phyloP scores from a whole-genome alignment of 2,888 invertebrate species.

The Molanna angustata region DNA sequence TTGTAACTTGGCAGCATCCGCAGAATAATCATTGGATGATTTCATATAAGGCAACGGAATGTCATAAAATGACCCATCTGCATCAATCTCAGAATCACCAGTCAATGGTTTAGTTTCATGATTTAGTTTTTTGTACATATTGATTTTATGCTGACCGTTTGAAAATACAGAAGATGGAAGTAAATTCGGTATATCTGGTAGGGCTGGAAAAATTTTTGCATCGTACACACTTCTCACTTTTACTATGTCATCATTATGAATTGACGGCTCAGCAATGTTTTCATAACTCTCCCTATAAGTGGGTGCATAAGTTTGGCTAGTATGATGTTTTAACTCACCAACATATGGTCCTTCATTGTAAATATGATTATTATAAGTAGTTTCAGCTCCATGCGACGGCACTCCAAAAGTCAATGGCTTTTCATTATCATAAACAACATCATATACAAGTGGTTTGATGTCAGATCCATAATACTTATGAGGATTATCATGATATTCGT shows the following conservation, averaged over 20 bases:
- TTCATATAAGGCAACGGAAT: too few species aligned
- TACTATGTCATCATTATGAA: not conserved
- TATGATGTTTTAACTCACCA: not conserved
- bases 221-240: not conserved
- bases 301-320: not conserved
- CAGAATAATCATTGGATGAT: too few species aligned
- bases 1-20: too few species aligned
- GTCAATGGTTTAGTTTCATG: too few species aligned
- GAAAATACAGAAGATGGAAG: not conserved
- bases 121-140: too few species aligned
- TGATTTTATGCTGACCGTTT: too few species aligned
- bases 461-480: not conserved
- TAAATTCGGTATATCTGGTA: slow-evolving; percentile 4
- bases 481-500: not conserved
- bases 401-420: not conserved
- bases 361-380: not conserved
- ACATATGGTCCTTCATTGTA: not conserved
- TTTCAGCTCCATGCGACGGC: not conserved
- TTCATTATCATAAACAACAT: not conserved
- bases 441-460: not conserved
- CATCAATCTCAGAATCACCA: not conserved
- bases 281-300: not conserved
- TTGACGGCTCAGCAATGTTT: not conserved
- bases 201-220: not conserved
- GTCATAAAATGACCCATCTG: not conserved